Evolutionary conservation across 2,797 vertebrate genomes (phyloP).

Genomic region (Chaenodraco wilsoni): DNA sequence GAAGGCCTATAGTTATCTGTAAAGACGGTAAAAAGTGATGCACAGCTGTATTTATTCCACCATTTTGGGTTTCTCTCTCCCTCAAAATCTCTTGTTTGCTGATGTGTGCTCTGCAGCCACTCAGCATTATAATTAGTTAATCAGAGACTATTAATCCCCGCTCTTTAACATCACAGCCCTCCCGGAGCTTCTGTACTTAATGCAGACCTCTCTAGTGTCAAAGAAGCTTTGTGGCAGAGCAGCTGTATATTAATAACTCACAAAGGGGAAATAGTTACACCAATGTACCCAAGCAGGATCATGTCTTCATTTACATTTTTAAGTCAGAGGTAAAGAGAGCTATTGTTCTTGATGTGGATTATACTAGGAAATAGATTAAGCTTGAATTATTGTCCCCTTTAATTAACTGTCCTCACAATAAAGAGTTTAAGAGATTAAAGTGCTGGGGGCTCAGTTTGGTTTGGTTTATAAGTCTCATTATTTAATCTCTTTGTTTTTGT

Average conservation of each 20-base stretch:
- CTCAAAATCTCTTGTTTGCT: neutral
- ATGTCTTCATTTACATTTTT: constrained; percentile 30
- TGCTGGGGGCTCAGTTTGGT: constrained; percentile 31
- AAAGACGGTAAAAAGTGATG: constrained; percentile 3
- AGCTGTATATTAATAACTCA: constrained; percentile 11
- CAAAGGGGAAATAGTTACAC: constrained; percentile 13
- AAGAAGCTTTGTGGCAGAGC: constrained; percentile 10
- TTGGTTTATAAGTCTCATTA: constrained; percentile 39
- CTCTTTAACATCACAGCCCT: constrained; percentile 9
- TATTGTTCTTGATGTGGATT: constrained; percentile 26
- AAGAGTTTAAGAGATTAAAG: constrained; percentile 35
- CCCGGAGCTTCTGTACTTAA: neutral
- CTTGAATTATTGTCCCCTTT: constrained; percentile 34
- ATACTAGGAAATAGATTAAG: constrained; percentile 38
- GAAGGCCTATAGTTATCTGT: neutral
- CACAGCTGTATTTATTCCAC: constrained; percentile 8
- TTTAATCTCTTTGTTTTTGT: constrained; percentile 10
- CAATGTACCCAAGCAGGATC: constrained; percentile 15
- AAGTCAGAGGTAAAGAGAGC: constrained; percentile 30
- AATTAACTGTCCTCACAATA: constrained; percentile 34
- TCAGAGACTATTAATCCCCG: constrained; percentile 1
- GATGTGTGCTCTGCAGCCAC: constrained; percentile 2
- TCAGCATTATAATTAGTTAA: constrained; percentile 21
- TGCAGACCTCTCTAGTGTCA: constrained; percentile 21
- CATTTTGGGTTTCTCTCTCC: neutral